Conservation (phyloP, 2,797 vertebrate genomes). For the Erithacus rubecula region DNA sequence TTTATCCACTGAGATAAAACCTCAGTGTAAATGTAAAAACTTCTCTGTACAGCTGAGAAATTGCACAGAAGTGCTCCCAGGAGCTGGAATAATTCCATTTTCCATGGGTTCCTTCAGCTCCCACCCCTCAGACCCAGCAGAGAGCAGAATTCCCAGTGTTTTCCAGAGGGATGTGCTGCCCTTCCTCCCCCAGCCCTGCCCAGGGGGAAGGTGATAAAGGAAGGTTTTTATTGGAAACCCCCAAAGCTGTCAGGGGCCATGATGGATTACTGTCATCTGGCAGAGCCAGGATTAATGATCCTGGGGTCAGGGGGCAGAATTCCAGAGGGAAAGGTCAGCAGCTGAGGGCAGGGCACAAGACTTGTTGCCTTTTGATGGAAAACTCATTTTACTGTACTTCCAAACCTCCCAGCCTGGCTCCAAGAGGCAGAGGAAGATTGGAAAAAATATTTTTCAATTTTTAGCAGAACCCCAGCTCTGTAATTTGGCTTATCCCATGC, state of each 20-base stretch:
- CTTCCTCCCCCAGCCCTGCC: background rate
- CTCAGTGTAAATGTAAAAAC: background rate
- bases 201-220: conserved; percentile 49
- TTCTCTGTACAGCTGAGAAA: background rate
- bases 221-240: conserved; percentile 66
- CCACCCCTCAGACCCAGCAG: rapidly evolving
- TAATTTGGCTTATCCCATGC: background rate
- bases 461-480: rapidly evolving
- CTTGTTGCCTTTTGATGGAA: conserved; percentile 83
- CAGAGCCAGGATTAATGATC: conserved; percentile 94
- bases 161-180: background rate
- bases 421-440: background rate
- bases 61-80: background rate
- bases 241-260: conserved; percentile 77
- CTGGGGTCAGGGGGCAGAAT: conserved; percentile 86
- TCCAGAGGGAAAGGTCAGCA: conserved; percentile 88
- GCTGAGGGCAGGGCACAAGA: conserved; percentile 71
- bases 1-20: background rate
- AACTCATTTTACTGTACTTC: conserved; percentile 71
- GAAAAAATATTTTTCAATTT: background rate
- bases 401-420: background rate
- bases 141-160: background rate
- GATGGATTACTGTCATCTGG: conserved; percentile 93
- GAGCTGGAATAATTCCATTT: background rate
- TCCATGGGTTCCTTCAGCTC: rapidly evolving